These are phyloP conservation scores for Ictidomys tridecemlineatus DNA, from an alignment of 2,113 vertebrate genomes.

Conservation along the genomic window DNA sequence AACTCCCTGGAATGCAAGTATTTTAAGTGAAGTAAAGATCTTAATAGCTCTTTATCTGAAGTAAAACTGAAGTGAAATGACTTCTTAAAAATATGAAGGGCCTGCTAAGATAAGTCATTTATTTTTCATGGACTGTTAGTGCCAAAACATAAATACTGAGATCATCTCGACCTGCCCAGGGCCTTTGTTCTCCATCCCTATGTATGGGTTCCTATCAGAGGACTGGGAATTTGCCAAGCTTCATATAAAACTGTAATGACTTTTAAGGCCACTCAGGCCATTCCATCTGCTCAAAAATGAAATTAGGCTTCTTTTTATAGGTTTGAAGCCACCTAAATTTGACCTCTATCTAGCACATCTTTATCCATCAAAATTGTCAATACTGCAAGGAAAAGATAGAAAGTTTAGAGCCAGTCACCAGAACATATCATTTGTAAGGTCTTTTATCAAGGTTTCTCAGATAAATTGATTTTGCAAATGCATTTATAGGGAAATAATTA, in stretches of 20 bases:
- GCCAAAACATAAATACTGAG: constrained; percentile 74
- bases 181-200: constrained; percentile 59
- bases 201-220: constrained; percentile 56
- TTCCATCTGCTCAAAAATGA: constrained; percentile 75
- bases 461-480: constrained; percentile 76
- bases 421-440: constrained; percentile 64
- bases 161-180: constrained; percentile 35
- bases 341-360: constrained; percentile 65
- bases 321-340: constrained; percentile 66
- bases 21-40: neutral
- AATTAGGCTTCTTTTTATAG: constrained; percentile 74
- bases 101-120: constrained; percentile 55
- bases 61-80: constrained; percentile 36
- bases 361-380: constrained; percentile 75
- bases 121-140: constrained; percentile 69
- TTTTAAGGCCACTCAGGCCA: constrained; percentile 67
- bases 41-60: constrained; percentile 55
- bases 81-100: constrained; percentile 53
- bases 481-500: constrained; percentile 76
- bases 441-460: constrained; percentile 72
- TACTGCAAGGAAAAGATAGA: constrained; percentile 37
- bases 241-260: constrained; percentile 68
- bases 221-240: constrained; percentile 67
- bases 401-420: constrained; percentile 51
- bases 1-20: neutral